Evolutionary conservation across 2,888 invertebrate species (phyloP).

Genomic region (Crepidodera aurea): DNA sequence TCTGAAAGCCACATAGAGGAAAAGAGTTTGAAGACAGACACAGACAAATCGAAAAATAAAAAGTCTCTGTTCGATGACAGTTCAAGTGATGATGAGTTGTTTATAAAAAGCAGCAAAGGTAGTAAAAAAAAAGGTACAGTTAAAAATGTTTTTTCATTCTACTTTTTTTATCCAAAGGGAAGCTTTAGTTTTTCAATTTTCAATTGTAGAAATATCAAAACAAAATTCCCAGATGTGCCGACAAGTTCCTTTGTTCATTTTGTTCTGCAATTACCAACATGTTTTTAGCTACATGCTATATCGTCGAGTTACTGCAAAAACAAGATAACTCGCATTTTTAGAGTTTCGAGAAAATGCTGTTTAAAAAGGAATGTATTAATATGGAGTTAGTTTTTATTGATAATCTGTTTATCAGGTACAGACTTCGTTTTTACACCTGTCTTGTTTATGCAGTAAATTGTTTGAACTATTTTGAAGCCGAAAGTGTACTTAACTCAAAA

Average conservation of each 20-base stretch:
- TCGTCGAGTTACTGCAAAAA: not conserved
- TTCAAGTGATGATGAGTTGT: conserved; percentile 52
- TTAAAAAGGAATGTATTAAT: too few species aligned
- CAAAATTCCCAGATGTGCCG: too few species aligned
- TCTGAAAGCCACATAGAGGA: too few species aligned
- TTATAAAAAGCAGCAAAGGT: conserved; percentile 37
- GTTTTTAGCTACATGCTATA: not conserved
- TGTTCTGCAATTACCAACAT: too few species aligned
- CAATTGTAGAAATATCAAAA: too few species aligned
- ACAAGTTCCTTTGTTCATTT: not conserved
- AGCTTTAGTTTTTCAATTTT: too few species aligned
- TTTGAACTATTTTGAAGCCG: too few species aligned
- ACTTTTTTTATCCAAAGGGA: not conserved
- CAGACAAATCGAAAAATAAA: not conserved
- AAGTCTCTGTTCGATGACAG: conserved; percentile 51
- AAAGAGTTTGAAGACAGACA: not conserved
- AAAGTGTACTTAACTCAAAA: too few species aligned
- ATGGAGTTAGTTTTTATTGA: not conserved
- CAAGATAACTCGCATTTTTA: too few species aligned
- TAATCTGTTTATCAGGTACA: not conserved
- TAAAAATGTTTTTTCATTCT: not conserved
- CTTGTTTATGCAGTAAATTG: too few species aligned
- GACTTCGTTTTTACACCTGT: too few species aligned
- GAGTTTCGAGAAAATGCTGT: too few species aligned
- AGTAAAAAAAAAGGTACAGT: conserved; percentile 26